Evolutionary conservation across 1,140 invertebrate genomes (phyloP).

Genomic region (Stegodyphus dumicola): DNA sequence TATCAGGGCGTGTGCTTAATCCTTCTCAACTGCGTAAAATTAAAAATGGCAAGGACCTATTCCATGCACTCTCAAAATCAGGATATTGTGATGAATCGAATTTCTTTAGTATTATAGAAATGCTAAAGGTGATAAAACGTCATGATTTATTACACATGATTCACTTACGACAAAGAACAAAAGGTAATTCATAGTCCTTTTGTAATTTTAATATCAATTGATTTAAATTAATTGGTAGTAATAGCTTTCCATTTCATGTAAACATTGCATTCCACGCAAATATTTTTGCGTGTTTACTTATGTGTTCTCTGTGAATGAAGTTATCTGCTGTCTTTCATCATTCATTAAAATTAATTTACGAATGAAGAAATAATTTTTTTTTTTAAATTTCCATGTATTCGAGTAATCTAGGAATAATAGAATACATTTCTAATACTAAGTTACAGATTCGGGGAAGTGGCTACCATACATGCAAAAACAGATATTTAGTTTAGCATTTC

Average conservation of each 20-base stretch:
- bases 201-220: too few relatives aligned
- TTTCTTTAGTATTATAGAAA: slow-evolving; percentile 63
- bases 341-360: too few relatives aligned
- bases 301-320: background rate
- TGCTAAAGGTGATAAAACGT: slow-evolving; percentile 64
- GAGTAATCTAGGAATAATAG: too few relatives aligned
- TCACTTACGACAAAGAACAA: slow-evolving; percentile 62
- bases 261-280: background rate
- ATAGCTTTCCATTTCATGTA: background rate
- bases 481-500: too few relatives aligned
- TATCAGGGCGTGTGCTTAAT: slow-evolving; percentile 33
- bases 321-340: too few relatives aligned
- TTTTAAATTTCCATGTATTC: too few relatives aligned
- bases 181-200: slow-evolving; percentile 62
- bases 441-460: too few relatives aligned
- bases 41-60: slow-evolving; percentile 61
- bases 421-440: too few relatives aligned
- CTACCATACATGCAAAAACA: too few relatives aligned
- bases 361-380: too few relatives aligned
- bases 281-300: background rate
- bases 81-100: slow-evolving; percentile 65
- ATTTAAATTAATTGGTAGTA: background rate
- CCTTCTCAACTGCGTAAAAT: slow-evolving; percentile 22
- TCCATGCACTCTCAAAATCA: slow-evolving; percentile 64
- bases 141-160: slow-evolving; percentile 65